Evolutionary conservation across 2,113 vertebrate species (phyloP), one percentile per base, ranked within the genome.

Genomic region (Alligator mississippiensis): DNA sequence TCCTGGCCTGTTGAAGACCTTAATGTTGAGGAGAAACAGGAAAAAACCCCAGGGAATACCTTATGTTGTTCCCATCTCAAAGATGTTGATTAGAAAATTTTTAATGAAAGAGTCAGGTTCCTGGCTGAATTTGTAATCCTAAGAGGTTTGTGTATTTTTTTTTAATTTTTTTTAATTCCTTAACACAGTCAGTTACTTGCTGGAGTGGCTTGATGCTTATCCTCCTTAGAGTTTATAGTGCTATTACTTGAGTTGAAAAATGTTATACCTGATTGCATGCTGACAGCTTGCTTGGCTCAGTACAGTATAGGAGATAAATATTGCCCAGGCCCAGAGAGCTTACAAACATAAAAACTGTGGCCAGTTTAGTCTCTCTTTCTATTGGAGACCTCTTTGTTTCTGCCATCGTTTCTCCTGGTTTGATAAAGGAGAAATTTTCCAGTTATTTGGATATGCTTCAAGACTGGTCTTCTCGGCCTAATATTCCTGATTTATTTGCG

Each of bases 1-100:
- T 59, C 3, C 55, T 47, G 86, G 62, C 0, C 0, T 30, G 66
- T 13, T 3, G 16, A 59, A 1, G 22, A 0, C 55, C 27, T 19
- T 27, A n/a, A 13, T 38, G 3, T 21, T 28, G n/a, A 74, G 14
- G 34, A 22, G 77, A 54, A 74, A 22, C 47, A 60, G 80, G 30
- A 77, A 19, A 19, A 14, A 60, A 13, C 58, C 59, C 27, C 22
- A n/a, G 58, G 87, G 59, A 74, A 5, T 66, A 2, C 3, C 1
- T 0, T 11, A 27, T 18, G 30, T 4, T 75, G 47, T 2, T 1
- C 0, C 58, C 59, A 3, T n/a, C 62, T 64, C 68, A 8, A 24
- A 68, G 25, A 11, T 17, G 13, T 47, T 24, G 47, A 47, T 8
- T 9, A 13, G 21, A 15, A 6, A 79, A 4, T 0, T 76, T 66